phyloP scores from a whole-genome alignment of 2,797 vertebrate species.

The Holocentrus rufus region DNA sequence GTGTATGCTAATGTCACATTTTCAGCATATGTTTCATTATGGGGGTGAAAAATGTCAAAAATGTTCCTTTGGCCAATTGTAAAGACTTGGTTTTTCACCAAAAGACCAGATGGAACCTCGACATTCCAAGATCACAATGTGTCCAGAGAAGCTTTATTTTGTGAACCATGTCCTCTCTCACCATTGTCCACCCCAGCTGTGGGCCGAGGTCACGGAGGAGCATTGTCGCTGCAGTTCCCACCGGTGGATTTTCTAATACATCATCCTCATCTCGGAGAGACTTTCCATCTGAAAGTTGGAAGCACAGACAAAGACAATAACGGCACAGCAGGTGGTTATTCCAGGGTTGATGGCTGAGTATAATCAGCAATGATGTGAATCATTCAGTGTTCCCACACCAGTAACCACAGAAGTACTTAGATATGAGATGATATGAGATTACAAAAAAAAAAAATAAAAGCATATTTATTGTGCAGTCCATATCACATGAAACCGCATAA shows the following conservation, averaged over 20 bases:
- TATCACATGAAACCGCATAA: not conserved
- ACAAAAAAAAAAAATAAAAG: not conserved
- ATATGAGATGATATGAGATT: too few relatives aligned
- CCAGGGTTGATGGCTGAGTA: not conserved
- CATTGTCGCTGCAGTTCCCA: slow-evolving; percentile 85
- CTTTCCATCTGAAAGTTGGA: slow-evolving; percentile 76
- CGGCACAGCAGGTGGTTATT: not conserved
- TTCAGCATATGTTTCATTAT: too few relatives aligned
- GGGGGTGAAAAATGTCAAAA: too few relatives aligned
- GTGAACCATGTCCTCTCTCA: slow-evolving; percentile 58
- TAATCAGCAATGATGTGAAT: not conserved
- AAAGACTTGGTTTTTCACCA: not conserved
- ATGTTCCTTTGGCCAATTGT: too few relatives aligned
- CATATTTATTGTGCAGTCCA: not conserved
- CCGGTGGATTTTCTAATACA: slow-evolving; percentile 82
- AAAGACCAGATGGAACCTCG: not conserved
- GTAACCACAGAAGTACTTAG: not conserved
- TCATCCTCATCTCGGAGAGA: slow-evolving; percentile 81
- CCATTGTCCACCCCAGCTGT: slow-evolving; percentile 87
- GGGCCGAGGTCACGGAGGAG: slow-evolving; percentile 86
- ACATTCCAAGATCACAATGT: not conserved
- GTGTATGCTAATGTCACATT: too few relatives aligned
- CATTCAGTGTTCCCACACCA: not conserved
- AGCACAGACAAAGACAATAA: too few relatives aligned
- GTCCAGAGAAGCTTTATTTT: not conserved